Conservation (phyloP, 1,140 invertebrate genomes). For the Dinoponera quadriceps region DNA sequence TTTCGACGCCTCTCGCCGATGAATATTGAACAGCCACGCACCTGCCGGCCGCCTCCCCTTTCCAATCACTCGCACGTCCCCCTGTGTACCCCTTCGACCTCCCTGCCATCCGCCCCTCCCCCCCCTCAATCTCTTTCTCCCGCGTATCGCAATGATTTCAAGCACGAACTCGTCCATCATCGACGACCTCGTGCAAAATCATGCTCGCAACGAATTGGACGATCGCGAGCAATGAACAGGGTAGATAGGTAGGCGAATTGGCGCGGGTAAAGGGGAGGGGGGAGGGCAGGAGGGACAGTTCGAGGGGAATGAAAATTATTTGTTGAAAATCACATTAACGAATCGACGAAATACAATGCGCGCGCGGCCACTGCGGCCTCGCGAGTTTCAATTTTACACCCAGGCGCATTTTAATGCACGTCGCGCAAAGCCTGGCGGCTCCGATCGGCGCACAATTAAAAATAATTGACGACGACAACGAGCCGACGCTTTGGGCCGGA, state of each 20-base stretch:
- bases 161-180: slow-evolving; percentile 64
- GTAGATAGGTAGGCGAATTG: too few species aligned
- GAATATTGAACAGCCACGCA: slow-evolving; percentile 55
- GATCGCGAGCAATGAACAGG: slow-evolving; percentile 17
- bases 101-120: neutral
- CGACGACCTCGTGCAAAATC: slow-evolving; percentile 33
- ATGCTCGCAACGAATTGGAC: slow-evolving; percentile 26
- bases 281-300: too few species aligned
- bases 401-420: slow-evolving; percentile 72
- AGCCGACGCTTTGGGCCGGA: slow-evolving; percentile 23
- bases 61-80: slow-evolving; percentile 41
- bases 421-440: slow-evolving; percentile 62
- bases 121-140: slow-evolving; percentile 1
- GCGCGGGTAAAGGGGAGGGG: slow-evolving; percentile 10
- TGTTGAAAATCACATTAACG: slow-evolving; percentile 72
- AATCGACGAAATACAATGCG: slow-evolving; percentile 2
- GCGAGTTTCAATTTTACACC: slow-evolving; percentile 73
- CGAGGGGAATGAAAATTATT: slow-evolving; percentile 63
- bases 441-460: slow-evolving; percentile 70
- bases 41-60: slow-evolving; percentile 45
- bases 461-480: slow-evolving; percentile 67
- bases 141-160: slow-evolving; percentile 59
- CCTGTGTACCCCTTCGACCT: slow-evolving; percentile 7
- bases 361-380: slow-evolving; percentile 35
- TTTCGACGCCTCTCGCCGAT: slow-evolving; percentile 55